Conservation (phyloP, 2,797 vertebrate species). For the Ispidina picta region DNA sequence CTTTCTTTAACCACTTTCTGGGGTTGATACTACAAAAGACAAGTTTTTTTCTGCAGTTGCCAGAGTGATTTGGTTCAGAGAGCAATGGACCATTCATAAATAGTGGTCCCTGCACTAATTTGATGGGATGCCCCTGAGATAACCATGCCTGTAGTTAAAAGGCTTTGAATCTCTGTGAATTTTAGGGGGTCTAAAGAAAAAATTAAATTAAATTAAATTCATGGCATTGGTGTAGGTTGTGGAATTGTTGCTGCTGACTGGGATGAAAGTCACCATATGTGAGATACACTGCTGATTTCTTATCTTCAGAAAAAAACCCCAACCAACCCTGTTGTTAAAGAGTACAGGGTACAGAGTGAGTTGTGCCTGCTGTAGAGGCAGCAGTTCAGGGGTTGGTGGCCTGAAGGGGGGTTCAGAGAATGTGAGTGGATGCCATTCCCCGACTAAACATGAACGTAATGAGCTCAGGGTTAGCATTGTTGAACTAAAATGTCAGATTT, state of each 20-base stretch:
- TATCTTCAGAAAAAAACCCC: not conserved
- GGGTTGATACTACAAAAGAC: not conserved
- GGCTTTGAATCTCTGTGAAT: not conserved
- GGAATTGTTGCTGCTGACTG: not conserved
- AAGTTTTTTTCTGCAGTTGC: not conserved
- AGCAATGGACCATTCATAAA: not conserved
- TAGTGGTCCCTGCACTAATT: not conserved
- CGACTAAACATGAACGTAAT: accelerated
- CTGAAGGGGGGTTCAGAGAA: not conserved
- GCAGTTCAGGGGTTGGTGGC: not conserved
- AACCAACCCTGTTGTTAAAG: not conserved
- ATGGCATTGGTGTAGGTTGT: not conserved
- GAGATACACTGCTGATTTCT: not conserved
- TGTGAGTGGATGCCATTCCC: not conserved
- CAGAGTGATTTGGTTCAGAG: not conserved
- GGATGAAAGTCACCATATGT: constrained; percentile 8
- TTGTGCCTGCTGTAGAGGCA: not conserved
- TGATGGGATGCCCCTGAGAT: not conserved
- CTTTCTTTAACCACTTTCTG: not conserved
- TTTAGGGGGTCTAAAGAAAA: not conserved
- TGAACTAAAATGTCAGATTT: not conserved
- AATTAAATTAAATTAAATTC: not conserved
- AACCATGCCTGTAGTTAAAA: not conserved
- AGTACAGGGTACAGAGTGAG: not conserved
- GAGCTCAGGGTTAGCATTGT: not conserved